A percentile compares a stretch with the other conserved stretches of the same genome.
Conservation (phyloP, 37 sponge, comb jelly and placozoan species). For the Cladorhizidae sp. region DNA sequence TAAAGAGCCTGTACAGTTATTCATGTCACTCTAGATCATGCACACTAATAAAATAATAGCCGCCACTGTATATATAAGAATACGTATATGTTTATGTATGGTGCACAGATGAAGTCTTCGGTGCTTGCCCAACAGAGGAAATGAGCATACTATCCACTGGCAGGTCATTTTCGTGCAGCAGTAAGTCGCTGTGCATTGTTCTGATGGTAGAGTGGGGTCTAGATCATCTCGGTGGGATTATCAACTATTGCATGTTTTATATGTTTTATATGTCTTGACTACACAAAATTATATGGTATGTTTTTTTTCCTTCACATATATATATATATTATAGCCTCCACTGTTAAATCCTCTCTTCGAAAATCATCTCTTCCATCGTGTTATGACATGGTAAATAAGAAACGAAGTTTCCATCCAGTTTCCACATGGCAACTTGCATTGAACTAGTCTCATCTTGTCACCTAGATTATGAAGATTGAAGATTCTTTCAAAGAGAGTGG, state of each 20-base stretch:
- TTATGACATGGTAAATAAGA: background rate
- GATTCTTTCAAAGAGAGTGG: background rate
- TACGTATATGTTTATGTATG: background rate
- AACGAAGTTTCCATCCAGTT: background rate
- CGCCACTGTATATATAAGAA: background rate
- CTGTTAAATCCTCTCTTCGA: background rate
- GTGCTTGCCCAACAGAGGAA: background rate
- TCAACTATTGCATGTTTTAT: background rate
- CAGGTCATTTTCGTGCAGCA: background rate
- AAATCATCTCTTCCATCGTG: background rate
- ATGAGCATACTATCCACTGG: background rate
- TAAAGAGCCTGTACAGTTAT: background rate
- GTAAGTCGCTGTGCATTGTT: too few species aligned
- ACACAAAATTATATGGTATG: too few species aligned
- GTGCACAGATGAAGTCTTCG: conserved; percentile 16
- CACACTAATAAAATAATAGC: too few species aligned
- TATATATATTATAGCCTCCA: too few species aligned
- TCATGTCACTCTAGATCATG: too few species aligned
- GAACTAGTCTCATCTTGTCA: background rate
- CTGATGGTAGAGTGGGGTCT: background rate
- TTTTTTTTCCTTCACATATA: too few species aligned
- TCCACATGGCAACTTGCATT: background rate
- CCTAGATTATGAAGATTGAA: background rate
- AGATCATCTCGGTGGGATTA: background rate
- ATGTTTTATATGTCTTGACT: too few species aligned